These are phyloP conservation scores for Pyralis farinalis DNA, from an alignment of 2,888 invertebrate species.

Conservation along the genomic window DNA sequence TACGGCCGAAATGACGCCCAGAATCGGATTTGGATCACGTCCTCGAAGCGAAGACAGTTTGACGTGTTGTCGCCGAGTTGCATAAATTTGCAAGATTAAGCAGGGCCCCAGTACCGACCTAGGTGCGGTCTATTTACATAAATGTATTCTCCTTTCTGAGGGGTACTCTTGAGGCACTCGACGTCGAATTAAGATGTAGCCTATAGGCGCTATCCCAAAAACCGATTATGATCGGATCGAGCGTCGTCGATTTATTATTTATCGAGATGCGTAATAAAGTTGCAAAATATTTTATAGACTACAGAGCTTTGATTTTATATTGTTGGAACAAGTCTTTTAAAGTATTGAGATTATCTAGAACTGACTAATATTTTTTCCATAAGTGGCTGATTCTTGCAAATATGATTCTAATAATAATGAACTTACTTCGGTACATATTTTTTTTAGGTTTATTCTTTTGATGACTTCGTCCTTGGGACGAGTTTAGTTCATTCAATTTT, in stretches of 20 bases:
- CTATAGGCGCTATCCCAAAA: slow-evolving; percentile 8
- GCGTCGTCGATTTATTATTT: slow-evolving; percentile 5
- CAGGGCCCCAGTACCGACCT: slow-evolving; percentile 31
- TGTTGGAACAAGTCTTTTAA: too few relatives aligned
- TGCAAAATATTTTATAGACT: too few relatives aligned
- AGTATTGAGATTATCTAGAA: too few relatives aligned
- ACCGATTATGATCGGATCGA: slow-evolving; percentile 8
- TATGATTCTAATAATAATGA: too few relatives aligned
- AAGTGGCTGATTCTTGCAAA: too few relatives aligned
- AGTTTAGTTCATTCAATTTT: too few relatives aligned
- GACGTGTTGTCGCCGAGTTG: slow-evolving; percentile 73
- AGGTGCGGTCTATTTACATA: slow-evolving; percentile 65
- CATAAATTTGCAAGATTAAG: slow-evolving; percentile 79
- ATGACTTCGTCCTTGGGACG: too few relatives aligned
- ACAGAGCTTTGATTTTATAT: too few relatives aligned
- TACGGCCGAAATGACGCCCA: slow-evolving; percentile 66
- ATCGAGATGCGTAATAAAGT: background rate
- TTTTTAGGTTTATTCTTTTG: too few relatives aligned
- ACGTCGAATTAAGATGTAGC: slow-evolving; percentile 12
- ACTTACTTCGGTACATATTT: too few relatives aligned
- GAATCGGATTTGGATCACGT: slow-evolving; percentile 78
- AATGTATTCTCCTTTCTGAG: slow-evolving; percentile 36
- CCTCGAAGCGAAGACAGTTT: slow-evolving; percentile 66
- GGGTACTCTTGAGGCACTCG: slow-evolving; percentile 16
- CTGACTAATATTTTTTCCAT: too few relatives aligned